These are phyloP conservation scores for Oxyruncus cristatus DNA, from an alignment of 2,113 vertebrate species.

Conservation along the genomic window DNA sequence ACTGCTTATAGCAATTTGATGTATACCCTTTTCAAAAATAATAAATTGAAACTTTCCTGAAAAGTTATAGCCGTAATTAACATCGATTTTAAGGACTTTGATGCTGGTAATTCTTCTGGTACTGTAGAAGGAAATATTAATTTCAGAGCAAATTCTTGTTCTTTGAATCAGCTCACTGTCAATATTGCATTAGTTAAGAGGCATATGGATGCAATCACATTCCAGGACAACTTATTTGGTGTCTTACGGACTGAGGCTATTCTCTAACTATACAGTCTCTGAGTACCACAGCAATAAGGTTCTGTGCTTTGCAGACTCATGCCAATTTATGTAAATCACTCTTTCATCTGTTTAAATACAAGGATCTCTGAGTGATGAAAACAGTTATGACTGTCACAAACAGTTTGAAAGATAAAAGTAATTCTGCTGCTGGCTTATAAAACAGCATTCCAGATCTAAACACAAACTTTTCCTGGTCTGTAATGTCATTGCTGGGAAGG, in stretches of 20 bases:
- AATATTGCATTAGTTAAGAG: slow-evolving; percentile 16
- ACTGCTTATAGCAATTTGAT: not conserved
- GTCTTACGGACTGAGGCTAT: slow-evolving; percentile 44
- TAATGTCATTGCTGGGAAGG: slow-evolving; percentile 46
- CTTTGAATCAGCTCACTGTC: slow-evolving; percentile 2
- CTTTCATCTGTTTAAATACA: slow-evolving; percentile 65
- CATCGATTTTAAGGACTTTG: not conserved
- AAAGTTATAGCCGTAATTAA: not conserved
- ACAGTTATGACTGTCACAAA: slow-evolving; percentile 67
- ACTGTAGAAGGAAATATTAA: not conserved
- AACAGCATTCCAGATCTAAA: slow-evolving; percentile 9
- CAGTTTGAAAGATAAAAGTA: slow-evolving; percentile 70
- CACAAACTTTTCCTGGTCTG: slow-evolving; percentile 33
- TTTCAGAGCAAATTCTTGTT: slow-evolving; percentile 19
- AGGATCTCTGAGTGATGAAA: slow-evolving; percentile 52
- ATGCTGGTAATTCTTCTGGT: not conserved
- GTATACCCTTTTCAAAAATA: not conserved
- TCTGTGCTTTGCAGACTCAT: not conserved
- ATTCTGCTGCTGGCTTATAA: slow-evolving; percentile 48
- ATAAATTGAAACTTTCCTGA: not conserved
- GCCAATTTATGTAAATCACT: slow-evolving; percentile 54
- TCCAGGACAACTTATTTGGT: slow-evolving; percentile 59
- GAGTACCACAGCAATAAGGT: slow-evolving; percentile 39
- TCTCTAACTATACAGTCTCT: slow-evolving; percentile 36
- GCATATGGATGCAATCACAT: slow-evolving; percentile 70